Base-by-base conservation (phyloP, 2,888 invertebrate genomes). In the Nomada lathburiana region DNA sequence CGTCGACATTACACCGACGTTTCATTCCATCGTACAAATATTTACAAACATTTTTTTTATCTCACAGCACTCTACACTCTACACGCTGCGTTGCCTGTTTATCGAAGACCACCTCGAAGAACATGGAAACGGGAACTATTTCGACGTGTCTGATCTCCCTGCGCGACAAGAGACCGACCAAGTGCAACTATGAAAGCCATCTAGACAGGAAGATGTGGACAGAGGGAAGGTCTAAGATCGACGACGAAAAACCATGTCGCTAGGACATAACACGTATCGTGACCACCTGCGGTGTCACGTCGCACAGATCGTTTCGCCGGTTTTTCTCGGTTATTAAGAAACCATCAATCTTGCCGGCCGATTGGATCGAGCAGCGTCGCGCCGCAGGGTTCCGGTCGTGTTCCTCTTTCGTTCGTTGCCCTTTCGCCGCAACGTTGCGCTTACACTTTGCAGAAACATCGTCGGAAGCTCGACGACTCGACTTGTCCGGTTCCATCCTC, bases 281-380 rank as follows among this genome's bases (percentile, higher is more conserved):
- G 84, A 29, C 84, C 89, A 88, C 89, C 87, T 81, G 89, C 57
- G 76, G 88, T 60, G 88, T 65, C 62, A 77, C 83, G 87, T 85
- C 85, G 88, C 87, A 83, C 77, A 88, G 89, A 91, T 90, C 91
- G 89, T 92, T 92, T 92, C 92, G 89, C 90, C 90, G 89, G 91
- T 91, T 92, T 92, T 92, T 92, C 91, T 92, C 91, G 91, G 91
- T 92, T 93, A 93, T 93, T 92, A 92, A 93, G 91, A 91, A 92
- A 91, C 90, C 92, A 92, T 93, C 91, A 92, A 93, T 93, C 92
- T 93, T 92, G 81, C 86, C 86, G 86, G 83, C 73, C 86, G 87
- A 88, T 90, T 83, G 86, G 88, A 90, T 91, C 89, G 85, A 84
- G 74, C 81, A 79, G 76, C 83, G 83, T 79, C 69, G 83, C 90